Evolutionary conservation across 2,888 invertebrate genomes (phyloP).

Genomic region (Odontomyia ornata): DNA sequence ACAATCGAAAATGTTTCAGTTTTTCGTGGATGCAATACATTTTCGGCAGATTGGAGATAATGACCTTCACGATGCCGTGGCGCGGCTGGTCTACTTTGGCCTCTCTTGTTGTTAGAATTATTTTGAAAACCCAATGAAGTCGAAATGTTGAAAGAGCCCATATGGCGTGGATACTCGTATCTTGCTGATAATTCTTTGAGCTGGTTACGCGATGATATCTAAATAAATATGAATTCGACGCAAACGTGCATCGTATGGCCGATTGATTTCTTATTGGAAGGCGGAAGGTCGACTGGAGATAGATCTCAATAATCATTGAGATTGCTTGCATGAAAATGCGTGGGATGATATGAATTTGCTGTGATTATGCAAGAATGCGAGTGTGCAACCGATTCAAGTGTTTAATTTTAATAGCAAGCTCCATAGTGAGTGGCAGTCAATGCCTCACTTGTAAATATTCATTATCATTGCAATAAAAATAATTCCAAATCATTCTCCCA

Average conservation of each 20-base stretch:
- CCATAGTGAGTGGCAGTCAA: too few species aligned
- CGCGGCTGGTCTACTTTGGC: not conserved
- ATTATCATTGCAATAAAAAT: not conserved
- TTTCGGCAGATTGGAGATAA: not conserved
- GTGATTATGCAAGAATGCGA: not conserved
- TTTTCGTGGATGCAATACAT: not conserved
- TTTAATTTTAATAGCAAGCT: too few species aligned
- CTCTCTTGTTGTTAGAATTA: not conserved
- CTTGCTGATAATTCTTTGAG: not conserved
- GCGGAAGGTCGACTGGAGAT: not conserved
- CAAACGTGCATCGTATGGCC: not conserved
- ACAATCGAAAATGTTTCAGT: slow-evolving; percentile 14
- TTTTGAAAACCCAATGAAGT: not conserved
- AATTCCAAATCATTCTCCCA: not conserved
- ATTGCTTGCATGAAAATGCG: not conserved
- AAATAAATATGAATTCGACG: not conserved
- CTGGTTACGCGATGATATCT: not conserved
- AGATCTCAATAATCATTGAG: not conserved
- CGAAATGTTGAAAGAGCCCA: not conserved
- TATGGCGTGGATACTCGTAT: not conserved
- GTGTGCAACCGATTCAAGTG: not conserved
- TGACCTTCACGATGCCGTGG: not conserved
- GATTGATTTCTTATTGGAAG: not conserved
- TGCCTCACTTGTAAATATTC: not conserved
- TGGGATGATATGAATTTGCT: not conserved